Conservation (phyloP, 2,113 vertebrate genomes). For the Geococcyx californianus region DNA sequence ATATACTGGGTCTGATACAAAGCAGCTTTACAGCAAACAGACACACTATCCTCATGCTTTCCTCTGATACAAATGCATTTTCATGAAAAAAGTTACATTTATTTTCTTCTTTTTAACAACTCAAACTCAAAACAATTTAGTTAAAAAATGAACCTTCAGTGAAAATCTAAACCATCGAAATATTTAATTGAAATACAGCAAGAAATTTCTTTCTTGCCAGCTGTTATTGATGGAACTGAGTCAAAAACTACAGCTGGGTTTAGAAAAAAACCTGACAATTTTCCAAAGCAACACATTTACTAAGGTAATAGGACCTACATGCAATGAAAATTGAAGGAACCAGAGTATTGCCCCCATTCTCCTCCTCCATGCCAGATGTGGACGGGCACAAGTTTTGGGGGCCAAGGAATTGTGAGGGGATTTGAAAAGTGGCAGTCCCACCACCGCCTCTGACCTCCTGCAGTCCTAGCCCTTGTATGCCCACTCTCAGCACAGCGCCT, state of each 20-base stretch:
- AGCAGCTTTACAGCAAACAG: background rate
- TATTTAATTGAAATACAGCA: conserved; percentile 13
- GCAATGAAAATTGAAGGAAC: background rate
- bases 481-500: background rate
- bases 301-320: background rate
- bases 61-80: background rate
- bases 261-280: background rate
- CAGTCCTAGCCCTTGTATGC: rapidly evolving
- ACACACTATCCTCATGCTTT: background rate
- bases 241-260: background rate
- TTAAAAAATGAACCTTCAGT: background rate
- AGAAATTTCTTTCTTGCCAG: background rate
- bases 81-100: background rate
- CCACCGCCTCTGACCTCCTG: background rate
- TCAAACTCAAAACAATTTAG: background rate
- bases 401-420: background rate
- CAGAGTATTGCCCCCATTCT: background rate
- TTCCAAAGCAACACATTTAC: background rate
- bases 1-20: background rate
- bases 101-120: background rate
- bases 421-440: background rate
- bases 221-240: background rate
- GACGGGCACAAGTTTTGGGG: background rate
- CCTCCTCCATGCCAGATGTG: background rate
- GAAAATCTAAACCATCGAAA: background rate